phyloP scores from a whole-genome alignment of 2,888 invertebrate genomes.

The Alloscopus bannaensis region DNA sequence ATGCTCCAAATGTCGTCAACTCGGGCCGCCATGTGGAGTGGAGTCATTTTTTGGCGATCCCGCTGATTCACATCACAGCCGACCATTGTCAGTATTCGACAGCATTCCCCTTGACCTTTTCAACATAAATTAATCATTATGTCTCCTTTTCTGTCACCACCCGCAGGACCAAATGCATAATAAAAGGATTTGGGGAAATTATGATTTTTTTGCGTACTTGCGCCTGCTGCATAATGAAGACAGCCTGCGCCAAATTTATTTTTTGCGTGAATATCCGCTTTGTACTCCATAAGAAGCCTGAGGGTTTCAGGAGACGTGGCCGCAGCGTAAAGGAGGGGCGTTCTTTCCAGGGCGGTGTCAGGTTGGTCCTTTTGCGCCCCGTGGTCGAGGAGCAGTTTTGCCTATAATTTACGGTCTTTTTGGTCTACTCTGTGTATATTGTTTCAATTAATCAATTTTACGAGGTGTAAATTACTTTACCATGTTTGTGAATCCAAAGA shows the following conservation, averaged over 20 bases:
- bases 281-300: conserved; percentile 69
- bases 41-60: conserved; percentile 75
- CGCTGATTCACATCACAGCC: conserved; percentile 73
- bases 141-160: too few relatives aligned
- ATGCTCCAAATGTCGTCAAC: conserved; percentile 77
- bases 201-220: conserved; percentile 70
- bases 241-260: conserved; percentile 73
- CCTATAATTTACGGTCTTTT: not conserved
- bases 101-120: conserved; percentile 72
- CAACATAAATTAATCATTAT: too few relatives aligned
- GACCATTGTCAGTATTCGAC: conserved; percentile 67
- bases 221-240: conserved; percentile 73
- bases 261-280: conserved; percentile 70
- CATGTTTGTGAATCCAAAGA: conserved; percentile 69
- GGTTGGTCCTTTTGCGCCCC: conserved; percentile 73
- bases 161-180: too few relatives aligned
- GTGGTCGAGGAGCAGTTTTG: conserved; percentile 69
- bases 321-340: conserved; percentile 72
- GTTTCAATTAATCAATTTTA: not conserved
- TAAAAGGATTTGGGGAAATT: not conserved
- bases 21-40: conserved; percentile 79
- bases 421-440: not conserved
- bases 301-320: conserved; percentile 72
- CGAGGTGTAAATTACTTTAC: conserved; percentile 52
- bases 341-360: conserved; percentile 72